Base-by-base conservation (phyloP, 2,888 invertebrate genomes). In the Amiota minor region DNA sequence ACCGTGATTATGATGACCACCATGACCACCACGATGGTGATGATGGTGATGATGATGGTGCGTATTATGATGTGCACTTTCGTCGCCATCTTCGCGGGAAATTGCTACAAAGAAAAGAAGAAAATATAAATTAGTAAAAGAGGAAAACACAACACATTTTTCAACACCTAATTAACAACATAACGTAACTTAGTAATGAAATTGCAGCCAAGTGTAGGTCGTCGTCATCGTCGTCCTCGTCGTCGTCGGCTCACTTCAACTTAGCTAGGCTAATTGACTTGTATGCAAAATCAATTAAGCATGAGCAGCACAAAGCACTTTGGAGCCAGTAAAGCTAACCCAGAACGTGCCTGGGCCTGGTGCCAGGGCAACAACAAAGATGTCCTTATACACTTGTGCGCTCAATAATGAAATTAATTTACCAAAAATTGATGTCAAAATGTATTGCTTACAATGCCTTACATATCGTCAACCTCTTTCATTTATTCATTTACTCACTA, bases 11-110 rank as follows among this genome's bases (percentile, higher is more conserved):
- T 89, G 88, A 81, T 92, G 91, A 80, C 89, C 88, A 75, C 88
- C 88, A 79, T 87, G 87, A 62, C 88, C 87, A 89, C 92, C 92
- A 89, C 92, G 92, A 86, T 92, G 92, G 82, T 92, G 91, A 89
- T 92, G 92, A 88, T 92, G 92, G 83, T 92, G 92, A 78, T 92
- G 91, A 78, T 91, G 91, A 80, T 87, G 87, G 79, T 86, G 73
- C 53, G 61, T 70, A 35, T 35, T 35, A 56, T 72, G 83, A 81
- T 87, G 84, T 85, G 84, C 80, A 76, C 89, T 89, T 79, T 94
- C 94, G 91, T 95, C 93, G 92, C 94, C 92, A 90, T 97, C 97
- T 91, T 97, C 97, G 92, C 97, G 96, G 89, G 97, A 94, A 89
- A 95, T 96, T 88, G 97, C 97, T 97, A 92, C 46, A 94, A 62